Evolutionary conservation across 2,113 vertebrate genomes (phyloP), one percentile per base, ranked within the genome.

Genomic region (Sigmodon hispidus): DNA sequence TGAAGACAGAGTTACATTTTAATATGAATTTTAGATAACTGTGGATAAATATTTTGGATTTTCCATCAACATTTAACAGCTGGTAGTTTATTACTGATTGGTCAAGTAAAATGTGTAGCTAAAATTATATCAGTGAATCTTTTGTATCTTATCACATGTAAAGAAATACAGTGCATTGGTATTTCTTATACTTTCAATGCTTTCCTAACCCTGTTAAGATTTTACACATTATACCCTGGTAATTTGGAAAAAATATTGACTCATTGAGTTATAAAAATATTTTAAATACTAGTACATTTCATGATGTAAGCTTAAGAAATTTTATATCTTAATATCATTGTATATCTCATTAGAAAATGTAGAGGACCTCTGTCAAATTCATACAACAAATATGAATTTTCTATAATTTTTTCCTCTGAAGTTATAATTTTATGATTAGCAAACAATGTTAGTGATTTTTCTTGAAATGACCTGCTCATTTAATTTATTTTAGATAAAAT

Each of bases 401-500:
- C 34, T 40, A 55, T 85, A 94, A 57, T 85, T 52, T 31, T 93
- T 86, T 65, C 26, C 93, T 87, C 55, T 45, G 43, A 93, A 94
- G 26, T 29, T 76, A 34, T 69, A n/a, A 79, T 89, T 79, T 95
- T 91, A 85, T 93, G 67, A 84, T 87, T 61, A 75, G n/a, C 21
- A 93, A 91, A 50, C 43, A 36, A 29, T 87, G 15, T 34, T 50
- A 77, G 5, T 91, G 90, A 57, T 89, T 94, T 94, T 93, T 61
- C 36, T 94, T 85, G 52, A 96, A 93, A 26, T 34, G 36, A 72
- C 22, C 57, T 52, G 10, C 40, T 83, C 48, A 76, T 86, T 81
- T 72, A 40, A 77, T 43, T 89, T 36, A 84, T 73, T 95, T 87
- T 73, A 79, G 70, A 87, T 87, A 52, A 86, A 89, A 57, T n/a